phyloP scores from a whole-genome alignment of 2,113 vertebrate genomes.

The Leucosticte australis region DNA sequence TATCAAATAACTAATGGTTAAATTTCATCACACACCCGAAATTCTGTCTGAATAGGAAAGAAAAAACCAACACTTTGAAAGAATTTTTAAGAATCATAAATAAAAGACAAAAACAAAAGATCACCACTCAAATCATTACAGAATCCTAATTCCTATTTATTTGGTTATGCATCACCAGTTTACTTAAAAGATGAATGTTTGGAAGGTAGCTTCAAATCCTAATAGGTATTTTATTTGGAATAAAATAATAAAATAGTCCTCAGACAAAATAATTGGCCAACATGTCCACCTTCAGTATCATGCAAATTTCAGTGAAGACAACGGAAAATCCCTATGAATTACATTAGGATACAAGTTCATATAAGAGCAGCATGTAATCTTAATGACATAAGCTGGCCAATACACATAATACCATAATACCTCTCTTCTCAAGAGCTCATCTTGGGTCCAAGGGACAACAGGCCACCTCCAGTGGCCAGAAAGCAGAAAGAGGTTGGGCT shows the following conservation, averaged over 20 bases:
- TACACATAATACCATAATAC: neutral
- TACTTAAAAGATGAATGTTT: neutral
- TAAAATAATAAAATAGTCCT: neutral
- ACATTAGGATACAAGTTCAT: neutral
- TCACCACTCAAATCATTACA: neutral
- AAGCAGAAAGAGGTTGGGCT: neutral
- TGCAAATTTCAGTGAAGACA: neutral
- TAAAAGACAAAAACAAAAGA: neutral
- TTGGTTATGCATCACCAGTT: neutral
- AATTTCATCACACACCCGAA: neutral
- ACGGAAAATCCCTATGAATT: neutral
- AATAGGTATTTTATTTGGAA: neutral
- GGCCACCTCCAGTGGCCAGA: neutral
- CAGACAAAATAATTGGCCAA: neutral
- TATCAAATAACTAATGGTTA: neutral
- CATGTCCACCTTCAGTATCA: neutral
- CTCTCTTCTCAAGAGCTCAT: neutral
- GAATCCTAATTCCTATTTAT: neutral
- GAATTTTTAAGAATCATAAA: neutral
- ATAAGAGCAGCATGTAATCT: neutral
- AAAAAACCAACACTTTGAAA: neutral
- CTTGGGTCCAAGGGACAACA: neutral
- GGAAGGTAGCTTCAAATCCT: neutral
- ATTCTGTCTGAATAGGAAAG: neutral
- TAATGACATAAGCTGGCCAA: neutral